Evolutionary conservation across 1,140 invertebrate genomes (phyloP).

Genomic region (Megathymus violae): DNA sequence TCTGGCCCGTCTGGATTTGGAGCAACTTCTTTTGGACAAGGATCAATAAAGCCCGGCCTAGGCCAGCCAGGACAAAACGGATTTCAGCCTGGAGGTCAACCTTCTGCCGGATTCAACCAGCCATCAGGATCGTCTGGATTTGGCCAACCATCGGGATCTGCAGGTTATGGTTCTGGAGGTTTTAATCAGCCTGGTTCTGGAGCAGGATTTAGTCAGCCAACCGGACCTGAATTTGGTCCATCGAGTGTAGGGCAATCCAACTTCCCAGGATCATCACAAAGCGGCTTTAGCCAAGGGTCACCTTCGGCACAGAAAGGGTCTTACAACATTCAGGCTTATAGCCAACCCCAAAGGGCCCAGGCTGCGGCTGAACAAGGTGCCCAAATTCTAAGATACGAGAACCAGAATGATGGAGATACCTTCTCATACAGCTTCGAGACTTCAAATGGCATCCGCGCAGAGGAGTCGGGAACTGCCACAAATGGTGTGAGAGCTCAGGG

Average conservation of each 20-base stretch:
- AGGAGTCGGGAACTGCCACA: constrained; percentile 69
- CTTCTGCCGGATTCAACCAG: constrained; percentile 36
- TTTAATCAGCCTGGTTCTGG: not conserved
- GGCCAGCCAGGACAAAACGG: constrained; percentile 26
- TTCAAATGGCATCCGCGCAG: constrained; percentile 76
- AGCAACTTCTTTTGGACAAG: constrained; percentile 10
- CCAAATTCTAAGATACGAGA: constrained; percentile 65
- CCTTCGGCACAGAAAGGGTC: constrained; percentile 38
- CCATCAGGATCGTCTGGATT: constrained; percentile 27
- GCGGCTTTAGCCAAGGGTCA: constrained; percentile 29
- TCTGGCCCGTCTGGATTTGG: constrained; percentile 38
- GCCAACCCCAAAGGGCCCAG: constrained; percentile 63
- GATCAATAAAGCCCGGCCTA: constrained; percentile 7
- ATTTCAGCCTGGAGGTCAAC: constrained; percentile 7
- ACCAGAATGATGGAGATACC: constrained; percentile 67
- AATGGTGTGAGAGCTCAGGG: constrained; percentile 74
- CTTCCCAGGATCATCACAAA: constrained; percentile 14
- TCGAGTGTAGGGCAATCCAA: constrained; percentile 25
- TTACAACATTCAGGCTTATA: constrained; percentile 37
- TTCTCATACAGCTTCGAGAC: constrained; percentile 74
- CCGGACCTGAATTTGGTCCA: constrained; percentile 6
- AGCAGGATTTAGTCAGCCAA: too few relatives aligned
- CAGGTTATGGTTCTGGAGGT: constrained; percentile 31
- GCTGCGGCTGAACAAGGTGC: constrained; percentile 64
- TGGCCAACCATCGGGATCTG: constrained; percentile 24